Percentiles rank a stretch among this genome's conserved stretches.
phyloP scores from a whole-genome alignment of 2,888 invertebrate species.

The Rotaria sp. region DNA sequence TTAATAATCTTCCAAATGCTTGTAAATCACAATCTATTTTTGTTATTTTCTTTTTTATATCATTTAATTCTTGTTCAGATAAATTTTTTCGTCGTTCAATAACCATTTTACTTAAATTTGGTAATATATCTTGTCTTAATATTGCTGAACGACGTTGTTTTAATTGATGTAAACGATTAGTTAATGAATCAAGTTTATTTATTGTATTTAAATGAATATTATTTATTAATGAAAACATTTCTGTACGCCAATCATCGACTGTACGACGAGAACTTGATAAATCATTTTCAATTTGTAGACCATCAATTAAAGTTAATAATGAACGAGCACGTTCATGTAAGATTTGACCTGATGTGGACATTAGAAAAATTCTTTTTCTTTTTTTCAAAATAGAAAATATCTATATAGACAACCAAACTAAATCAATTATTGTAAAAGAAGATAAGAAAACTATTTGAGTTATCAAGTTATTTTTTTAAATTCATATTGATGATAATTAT shows the following conservation, averaged over 20 bases:
- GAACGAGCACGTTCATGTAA: neutral
- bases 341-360: neutral
- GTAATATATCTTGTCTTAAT: neutral
- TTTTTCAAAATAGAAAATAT: no score
- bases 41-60: neutral
- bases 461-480: no score
- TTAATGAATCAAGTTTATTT: neutral
- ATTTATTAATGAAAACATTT: conserved; percentile 6
- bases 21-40: neutral
- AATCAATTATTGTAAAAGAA: no score
- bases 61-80: neutral
- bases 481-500: no score
- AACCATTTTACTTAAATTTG: neutral
- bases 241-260: neutral
- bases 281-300: conserved; percentile 6
- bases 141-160: neutral
- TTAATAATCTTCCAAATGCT: neutral
- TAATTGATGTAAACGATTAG: neutral
- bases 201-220: neutral
- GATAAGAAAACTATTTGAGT: no score
- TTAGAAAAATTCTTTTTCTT: neutral
- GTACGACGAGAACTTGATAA: neutral
- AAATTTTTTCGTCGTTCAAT: neutral
- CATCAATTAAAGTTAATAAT: neutral
- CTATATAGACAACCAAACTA: no score